Conservation (phyloP, 1,140 invertebrate genomes). For the Leptestheria dahalacensis region DNA sequence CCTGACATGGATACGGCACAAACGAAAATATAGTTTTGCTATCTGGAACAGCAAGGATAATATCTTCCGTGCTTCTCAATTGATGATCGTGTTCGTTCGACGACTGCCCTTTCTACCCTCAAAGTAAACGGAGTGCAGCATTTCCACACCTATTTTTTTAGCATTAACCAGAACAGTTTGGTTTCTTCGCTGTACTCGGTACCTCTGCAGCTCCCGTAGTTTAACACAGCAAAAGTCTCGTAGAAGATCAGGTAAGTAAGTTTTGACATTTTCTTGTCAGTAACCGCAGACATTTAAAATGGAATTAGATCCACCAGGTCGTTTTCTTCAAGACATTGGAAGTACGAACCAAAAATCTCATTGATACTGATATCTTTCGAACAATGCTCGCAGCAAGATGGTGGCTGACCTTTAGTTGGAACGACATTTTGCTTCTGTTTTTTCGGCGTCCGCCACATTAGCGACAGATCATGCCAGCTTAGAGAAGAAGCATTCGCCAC, state of each 20-base stretch:
- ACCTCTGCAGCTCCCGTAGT: neutral
- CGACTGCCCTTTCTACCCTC: neutral
- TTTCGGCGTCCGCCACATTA: too few species aligned
- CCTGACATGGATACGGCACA: neutral
- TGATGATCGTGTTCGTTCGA: neutral
- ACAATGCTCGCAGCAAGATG: neutral
- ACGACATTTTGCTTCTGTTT: too few species aligned
- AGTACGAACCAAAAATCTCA: neutral
- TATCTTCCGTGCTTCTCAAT: neutral
- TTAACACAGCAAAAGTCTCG: neutral
- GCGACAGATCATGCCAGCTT: too few species aligned
- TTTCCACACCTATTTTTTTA: neutral
- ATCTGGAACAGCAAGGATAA: neutral
- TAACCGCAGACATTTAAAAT: neutral
- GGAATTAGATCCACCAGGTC: neutral
- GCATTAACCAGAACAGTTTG: neutral
- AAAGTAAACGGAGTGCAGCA: neutral
- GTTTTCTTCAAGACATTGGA: neutral
- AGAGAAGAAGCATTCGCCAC: too few species aligned
- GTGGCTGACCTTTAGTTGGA: too few species aligned
- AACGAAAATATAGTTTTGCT: neutral
- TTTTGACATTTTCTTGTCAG: neutral
- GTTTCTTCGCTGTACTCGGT: neutral
- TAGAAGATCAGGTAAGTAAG: neutral
- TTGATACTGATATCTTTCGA: neutral